Percentiles rank a stretch among this genome's conserved stretches.
phyloP scores from a whole-genome alignment of 2,797 vertebrate genomes.

The Oceanodroma leucorhoa region DNA sequence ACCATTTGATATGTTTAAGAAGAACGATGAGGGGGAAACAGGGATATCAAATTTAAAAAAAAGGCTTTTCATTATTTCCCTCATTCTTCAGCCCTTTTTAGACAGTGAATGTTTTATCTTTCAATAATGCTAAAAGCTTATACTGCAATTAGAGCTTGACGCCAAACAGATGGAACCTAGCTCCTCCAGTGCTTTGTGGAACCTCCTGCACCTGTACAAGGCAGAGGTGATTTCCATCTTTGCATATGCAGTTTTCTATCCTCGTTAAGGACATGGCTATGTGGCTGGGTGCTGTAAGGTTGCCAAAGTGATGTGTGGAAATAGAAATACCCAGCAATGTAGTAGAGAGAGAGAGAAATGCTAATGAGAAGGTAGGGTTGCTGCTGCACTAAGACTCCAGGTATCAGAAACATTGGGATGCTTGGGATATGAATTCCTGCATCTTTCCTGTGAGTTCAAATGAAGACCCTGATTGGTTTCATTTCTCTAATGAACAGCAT shows the following conservation, averaged over 20 bases:
- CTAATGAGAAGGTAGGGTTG: background rate
- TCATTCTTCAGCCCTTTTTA: background rate
- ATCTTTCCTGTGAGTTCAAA: background rate
- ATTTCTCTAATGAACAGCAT: background rate
- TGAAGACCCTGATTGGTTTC: background rate
- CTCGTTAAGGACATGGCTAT: rapidly evolving
- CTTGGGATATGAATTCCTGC: background rate
- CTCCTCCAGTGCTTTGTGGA: background rate
- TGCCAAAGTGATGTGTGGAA: background rate
- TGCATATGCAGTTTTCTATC: background rate
- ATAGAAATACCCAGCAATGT: background rate
- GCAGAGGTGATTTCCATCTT: background rate
- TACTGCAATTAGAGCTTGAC: background rate
- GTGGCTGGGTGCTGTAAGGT: background rate
- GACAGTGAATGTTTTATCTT: background rate
- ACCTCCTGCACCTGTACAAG: background rate
- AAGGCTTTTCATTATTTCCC: background rate
- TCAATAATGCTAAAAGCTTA: background rate
- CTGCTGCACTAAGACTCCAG: background rate
- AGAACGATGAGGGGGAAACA: background rate
- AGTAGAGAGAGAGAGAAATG: background rate
- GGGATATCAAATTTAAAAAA: background rate
- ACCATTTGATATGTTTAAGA: background rate
- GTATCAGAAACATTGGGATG: background rate
- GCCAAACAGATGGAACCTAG: background rate